Evolutionary conservation across 1,140 invertebrate species (phyloP).

Genomic region (Homarus americanus): DNA sequence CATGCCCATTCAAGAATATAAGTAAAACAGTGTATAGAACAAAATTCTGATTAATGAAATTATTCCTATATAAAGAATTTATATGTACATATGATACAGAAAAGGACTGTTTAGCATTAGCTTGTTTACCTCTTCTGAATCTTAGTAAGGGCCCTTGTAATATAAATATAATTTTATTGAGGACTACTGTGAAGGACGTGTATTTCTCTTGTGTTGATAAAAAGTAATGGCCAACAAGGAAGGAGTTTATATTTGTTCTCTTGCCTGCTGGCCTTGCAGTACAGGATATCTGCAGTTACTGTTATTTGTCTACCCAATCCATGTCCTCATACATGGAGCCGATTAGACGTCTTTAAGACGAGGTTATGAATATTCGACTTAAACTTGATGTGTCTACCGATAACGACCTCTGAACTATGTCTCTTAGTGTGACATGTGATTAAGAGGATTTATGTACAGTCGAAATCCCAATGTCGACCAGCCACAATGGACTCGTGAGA

Average conservation of each 20-base stretch:
- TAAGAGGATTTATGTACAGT: conserved; percentile 12
- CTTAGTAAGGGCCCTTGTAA: neutral
- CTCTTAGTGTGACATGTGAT: conserved; percentile 2
- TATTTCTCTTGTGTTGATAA: neutral
- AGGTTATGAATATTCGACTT: conserved; percentile 38
- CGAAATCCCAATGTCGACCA: conserved; percentile 38
- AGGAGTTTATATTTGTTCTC: neutral
- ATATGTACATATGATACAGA: neutral
- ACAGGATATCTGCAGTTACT: neutral
- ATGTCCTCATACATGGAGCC: conserved; percentile 39
- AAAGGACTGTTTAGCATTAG: neutral
- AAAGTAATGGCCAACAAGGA: neutral
- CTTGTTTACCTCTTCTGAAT: neutral
- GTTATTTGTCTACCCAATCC: conserved; percentile 37
- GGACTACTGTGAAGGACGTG: neutral
- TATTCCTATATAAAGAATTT: neutral
- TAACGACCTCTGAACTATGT: conserved; percentile 31
- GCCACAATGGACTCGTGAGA: conserved; percentile 6
- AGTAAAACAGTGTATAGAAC: conserved; percentile 18
- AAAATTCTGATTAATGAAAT: neutral
- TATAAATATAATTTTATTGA: neutral
- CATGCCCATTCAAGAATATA: conserved; percentile 68
- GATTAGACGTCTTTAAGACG: conserved; percentile 30
- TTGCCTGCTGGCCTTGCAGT: neutral
- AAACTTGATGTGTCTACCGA: neutral